phyloP scores from a whole-genome alignment of 2,113 vertebrate genomes.

The Trogon melanurus region DNA sequence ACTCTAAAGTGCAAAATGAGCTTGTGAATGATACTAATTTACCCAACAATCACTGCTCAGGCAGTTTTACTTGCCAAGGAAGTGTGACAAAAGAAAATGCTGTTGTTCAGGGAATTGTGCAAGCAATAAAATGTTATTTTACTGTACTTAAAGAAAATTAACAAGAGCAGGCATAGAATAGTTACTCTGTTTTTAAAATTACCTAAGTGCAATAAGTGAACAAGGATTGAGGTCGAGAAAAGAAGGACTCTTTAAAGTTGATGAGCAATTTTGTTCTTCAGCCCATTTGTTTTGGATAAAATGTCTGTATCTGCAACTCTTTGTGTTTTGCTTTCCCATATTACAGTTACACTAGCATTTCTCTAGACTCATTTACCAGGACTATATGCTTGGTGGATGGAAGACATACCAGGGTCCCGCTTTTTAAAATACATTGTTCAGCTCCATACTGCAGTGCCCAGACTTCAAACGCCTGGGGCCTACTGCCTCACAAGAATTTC shows the following conservation, averaged over 20 bases:
- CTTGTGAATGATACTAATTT: conserved; percentile 67
- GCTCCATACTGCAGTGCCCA: background rate
- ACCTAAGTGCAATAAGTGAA: background rate
- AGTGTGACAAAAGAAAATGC: conserved; percentile 66
- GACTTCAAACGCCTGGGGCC: background rate
- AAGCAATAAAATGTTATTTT: conserved; percentile 63
- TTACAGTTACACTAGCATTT: background rate
- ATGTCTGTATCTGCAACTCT: background rate
- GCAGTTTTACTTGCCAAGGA: conserved; percentile 61
- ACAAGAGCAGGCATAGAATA: conserved; percentile 30
- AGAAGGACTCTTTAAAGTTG: background rate
- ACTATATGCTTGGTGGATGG: background rate
- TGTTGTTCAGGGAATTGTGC: conserved; percentile 65
- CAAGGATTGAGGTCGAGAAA: background rate
- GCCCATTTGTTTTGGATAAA: conserved; percentile 4
- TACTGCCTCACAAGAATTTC: background rate
- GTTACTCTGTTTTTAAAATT: conserved; percentile 23
- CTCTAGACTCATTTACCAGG: background rate
- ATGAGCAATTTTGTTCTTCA: conserved; percentile 13
- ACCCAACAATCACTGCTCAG: conserved; percentile 59
- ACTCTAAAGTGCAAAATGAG: conserved; percentile 63
- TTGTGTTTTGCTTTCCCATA: background rate
- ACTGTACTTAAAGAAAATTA: conserved; percentile 68
- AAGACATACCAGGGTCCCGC: background rate
- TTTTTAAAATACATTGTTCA: background rate